Base-by-base conservation (phyloP, 1,140 invertebrate species). In the Heliothis virescens region DNA sequence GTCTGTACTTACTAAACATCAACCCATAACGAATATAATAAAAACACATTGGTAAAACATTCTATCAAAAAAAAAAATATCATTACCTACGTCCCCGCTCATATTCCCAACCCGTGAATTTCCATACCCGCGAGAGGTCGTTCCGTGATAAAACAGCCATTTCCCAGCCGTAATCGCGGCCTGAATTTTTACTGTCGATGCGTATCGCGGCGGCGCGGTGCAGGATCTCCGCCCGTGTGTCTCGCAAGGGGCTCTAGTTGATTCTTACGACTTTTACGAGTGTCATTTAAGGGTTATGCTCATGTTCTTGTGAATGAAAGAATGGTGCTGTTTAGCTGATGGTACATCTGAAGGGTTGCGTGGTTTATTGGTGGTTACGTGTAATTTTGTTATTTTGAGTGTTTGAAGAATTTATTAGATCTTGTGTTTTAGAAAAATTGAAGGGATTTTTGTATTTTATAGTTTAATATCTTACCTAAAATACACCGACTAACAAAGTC, bases 161-260 rank as follows among this genome's bases (percentile, higher is more conserved):
- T 90, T 87, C 86, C 86, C 65, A 13, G 74, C 80, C 83, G 91
- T 92, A 91, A 92, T 91, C 88, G 87, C 52, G 79, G 83, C 48
- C 83, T 85, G 86, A 90, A 90, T 92, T 91, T 91, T 91, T 87
- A 90, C 79, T 79, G 74, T 80, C 86, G 89, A 92, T 91, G 72
- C 80, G 84, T 90, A 91, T 89, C 90, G 82, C 77, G 63, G 80
- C 74, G 79, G 62, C 53, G 62, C 10, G 65, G 55, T 21, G 10
- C 65, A 57, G 48, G 41, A 73, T 47, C 34, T 52, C 50, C 71
- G 65, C 13, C 52, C 29, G 52, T 69, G 77, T 79, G 67, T 62
- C 26, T 47, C 52, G n/a, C 3, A 48, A 63, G 59, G 73, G 60
- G 60, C 18, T 29, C 74, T 76, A 76, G 74, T 76, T 76, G 74